phyloP scores from a whole-genome alignment of 1,140 invertebrate species.

The Diuraphis noxia region DNA sequence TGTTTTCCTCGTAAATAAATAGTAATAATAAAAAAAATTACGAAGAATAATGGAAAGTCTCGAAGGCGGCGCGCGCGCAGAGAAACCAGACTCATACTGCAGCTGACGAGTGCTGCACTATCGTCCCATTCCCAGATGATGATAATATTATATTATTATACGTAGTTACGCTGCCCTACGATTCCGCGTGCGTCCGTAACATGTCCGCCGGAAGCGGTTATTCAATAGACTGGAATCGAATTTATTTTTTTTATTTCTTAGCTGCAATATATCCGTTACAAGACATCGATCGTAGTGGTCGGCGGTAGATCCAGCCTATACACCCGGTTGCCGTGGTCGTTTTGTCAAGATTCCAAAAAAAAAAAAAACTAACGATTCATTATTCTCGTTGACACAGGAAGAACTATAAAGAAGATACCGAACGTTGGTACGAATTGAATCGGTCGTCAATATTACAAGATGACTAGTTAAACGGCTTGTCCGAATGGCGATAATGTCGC shows the following conservation, averaged over 20 bases:
- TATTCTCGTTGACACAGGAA: background rate
- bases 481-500: no score
- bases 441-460: background rate
- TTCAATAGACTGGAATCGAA: background rate
- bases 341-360: background rate
- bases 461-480: background rate
- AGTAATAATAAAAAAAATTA: background rate
- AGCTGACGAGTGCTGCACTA: background rate
- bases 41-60: conserved; percentile 42
- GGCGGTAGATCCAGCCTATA: background rate
- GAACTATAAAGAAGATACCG: background rate
- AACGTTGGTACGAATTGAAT: background rate
- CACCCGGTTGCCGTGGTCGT: background rate
- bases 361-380: background rate
- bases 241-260: background rate
- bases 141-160: background rate
- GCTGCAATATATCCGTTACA: background rate
- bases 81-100: background rate
- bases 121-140: background rate
- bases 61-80: background rate
- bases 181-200: background rate
- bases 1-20: conserved; percentile 32
- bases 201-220: background rate
- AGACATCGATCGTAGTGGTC: background rate
- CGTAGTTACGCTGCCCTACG: background rate